Conservation (phyloP, 2,888 invertebrate species). For the Sipha maydis region DNA sequence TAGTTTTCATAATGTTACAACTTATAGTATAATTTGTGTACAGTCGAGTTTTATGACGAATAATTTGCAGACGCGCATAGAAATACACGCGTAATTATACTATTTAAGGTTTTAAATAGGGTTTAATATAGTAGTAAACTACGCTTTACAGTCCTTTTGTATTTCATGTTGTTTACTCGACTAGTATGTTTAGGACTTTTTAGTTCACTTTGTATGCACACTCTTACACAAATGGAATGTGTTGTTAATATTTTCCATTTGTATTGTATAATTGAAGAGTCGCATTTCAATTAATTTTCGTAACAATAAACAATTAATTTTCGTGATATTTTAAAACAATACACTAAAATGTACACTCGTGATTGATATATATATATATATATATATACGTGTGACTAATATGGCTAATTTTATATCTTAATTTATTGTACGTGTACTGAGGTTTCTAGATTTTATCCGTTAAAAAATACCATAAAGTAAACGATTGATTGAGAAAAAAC, state of each 20-base stretch:
- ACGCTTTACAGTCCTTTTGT: not conserved
- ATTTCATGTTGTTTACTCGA: not conserved
- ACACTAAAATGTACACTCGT: not conserved
- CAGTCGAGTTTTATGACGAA: not conserved
- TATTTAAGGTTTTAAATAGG: not conserved
- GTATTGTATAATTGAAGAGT: not conserved
- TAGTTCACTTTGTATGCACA: not conserved
- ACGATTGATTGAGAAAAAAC: not conserved
- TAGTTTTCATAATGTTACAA: not conserved
- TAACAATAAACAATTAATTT: not conserved
- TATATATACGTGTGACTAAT: not conserved
- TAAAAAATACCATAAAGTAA: not conserved
- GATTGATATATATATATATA: not conserved
- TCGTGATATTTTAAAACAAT: not conserved
- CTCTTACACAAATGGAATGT: not conserved
- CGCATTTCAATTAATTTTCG: conserved; percentile 7
- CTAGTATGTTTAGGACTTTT: not conserved
- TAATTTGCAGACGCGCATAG: not conserved
- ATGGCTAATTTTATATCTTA: not conserved
- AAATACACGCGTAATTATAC: not conserved
- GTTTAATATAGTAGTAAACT: not conserved
- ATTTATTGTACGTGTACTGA: not conserved
- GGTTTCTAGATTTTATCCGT: not conserved
- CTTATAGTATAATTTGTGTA: not conserved
- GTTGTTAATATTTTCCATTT: not conserved